A percentile compares a stretch with the other conserved stretches of the same genome.
phyloP scores from a whole-genome alignment of 2,113 vertebrate genomes.

The Thomomys bottae region DNA sequence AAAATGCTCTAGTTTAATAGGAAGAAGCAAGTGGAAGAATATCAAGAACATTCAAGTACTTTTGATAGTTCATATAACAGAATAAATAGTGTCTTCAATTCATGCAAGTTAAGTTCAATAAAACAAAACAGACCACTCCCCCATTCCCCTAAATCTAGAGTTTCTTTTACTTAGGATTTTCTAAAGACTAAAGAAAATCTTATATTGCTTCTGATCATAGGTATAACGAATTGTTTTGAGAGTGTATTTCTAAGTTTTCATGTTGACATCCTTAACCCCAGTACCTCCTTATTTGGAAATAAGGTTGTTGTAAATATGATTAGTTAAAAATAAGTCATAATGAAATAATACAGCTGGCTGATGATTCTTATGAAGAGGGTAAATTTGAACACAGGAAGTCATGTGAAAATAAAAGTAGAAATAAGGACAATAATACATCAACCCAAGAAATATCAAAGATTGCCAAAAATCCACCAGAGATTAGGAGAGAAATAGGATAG shows the following conservation, averaged over 20 bases:
- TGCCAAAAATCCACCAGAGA: not conserved
- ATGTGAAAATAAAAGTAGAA: not conserved
- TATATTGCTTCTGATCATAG: not conserved
- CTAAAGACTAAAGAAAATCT: slow-evolving; percentile 7
- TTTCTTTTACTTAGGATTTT: not conserved
- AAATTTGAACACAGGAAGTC: not conserved
- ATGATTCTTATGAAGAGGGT: not conserved
- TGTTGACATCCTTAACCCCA: not conserved
- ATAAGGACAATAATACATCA: not conserved
- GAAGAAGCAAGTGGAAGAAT: slow-evolving; percentile 6
- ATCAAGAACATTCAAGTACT: slow-evolving; percentile 4
- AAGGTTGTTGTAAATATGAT: not conserved
- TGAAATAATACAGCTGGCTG: not conserved
- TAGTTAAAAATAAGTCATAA: not conserved
- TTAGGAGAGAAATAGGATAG: not conserved
- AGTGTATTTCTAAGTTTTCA: not conserved
- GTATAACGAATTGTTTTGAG: not conserved
- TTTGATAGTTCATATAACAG: not conserved
- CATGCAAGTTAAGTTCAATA: not conserved
- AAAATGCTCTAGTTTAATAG: slow-evolving; percentile 19
- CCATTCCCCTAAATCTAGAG: not conserved
- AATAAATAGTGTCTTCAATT: slow-evolving; percentile 27
- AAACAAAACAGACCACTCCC: not conserved
- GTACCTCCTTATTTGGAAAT: not conserved
- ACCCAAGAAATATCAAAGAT: not conserved